phyloP scores from a whole-genome alignment of 2,888 invertebrate genomes.

The Cheilosia soror region DNA sequence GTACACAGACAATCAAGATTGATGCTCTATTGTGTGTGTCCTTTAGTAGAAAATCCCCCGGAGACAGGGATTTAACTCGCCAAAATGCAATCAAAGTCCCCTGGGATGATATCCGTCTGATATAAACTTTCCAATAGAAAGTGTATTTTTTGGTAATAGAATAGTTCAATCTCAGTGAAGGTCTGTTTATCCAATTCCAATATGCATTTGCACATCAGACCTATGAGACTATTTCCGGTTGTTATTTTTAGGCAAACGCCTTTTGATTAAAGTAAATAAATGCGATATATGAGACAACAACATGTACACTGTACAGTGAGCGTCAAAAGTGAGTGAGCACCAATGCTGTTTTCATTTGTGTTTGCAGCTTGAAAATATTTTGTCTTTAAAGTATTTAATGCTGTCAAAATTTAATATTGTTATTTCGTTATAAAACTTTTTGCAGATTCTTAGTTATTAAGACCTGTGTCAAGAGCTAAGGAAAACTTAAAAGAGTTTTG shows the following conservation, averaged over 20 bases:
- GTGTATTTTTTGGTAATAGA: background rate
- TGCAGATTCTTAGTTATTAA: no score
- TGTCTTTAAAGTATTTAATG: no score
- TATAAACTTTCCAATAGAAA: background rate
- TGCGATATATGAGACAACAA: background rate
- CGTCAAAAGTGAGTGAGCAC: no score
- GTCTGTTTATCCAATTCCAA: constrained; percentile 5
- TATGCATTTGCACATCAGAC: background rate
- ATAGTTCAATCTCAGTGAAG: background rate
- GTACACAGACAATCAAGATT: constrained; percentile 46
- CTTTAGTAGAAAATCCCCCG: background rate
- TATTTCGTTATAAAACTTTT: no score
- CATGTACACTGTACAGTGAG: no score
- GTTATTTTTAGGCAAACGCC: constrained; percentile 21
- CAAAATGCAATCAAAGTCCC: constrained; percentile 21
- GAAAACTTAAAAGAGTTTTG: no score
- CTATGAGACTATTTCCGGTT: background rate
- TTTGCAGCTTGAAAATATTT: no score
- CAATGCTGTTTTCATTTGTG: no score
- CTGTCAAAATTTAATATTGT: no score
- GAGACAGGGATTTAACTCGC: background rate
- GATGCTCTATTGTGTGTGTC: constrained; percentile 22
- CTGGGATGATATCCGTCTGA: constrained; percentile 23
- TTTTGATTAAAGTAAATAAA: constrained; percentile 21
- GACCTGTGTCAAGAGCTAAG: no score